These are phyloP conservation scores for Gallinago media DNA, from an alignment of 2,113 vertebrate genomes.

Conservation along the genomic window DNA sequence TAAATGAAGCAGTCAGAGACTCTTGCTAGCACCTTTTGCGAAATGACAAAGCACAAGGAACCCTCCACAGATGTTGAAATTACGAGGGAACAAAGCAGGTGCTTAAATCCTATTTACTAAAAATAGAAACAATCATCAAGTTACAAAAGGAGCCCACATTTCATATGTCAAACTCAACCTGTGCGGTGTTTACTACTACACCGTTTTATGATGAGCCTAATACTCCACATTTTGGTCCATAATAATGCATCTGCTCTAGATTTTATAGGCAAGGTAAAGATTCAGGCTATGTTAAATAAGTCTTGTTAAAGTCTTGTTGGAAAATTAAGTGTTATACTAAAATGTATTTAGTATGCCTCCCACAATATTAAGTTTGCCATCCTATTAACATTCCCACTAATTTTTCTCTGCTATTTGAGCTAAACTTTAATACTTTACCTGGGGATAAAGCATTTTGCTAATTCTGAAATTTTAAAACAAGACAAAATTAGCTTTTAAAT, in stretches of 20 bases:
- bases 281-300: not conserved
- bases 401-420: not conserved
- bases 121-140: constrained; percentile 14
- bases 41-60: constrained; percentile 20
- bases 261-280: not conserved
- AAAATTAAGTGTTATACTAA: not conserved
- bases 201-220: not conserved
- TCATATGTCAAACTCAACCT: not conserved
- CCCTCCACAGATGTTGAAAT: constrained; percentile 53
- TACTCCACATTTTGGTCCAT: not conserved
- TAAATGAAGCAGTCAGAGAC: constrained; percentile 36
- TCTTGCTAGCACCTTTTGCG: not conserved
- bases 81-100: constrained; percentile 33
- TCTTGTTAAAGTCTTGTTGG: not conserved
- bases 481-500: not conserved
- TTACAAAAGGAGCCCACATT: constrained; percentile 13
- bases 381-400: not conserved
- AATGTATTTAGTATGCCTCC: not conserved
- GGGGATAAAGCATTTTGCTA: not conserved
- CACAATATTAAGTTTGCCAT: not conserved
- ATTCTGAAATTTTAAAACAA: not conserved
- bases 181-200: not conserved
- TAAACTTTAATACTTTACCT: not conserved
- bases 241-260: not conserved
- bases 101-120: constrained; percentile 46